A percentile compares a stretch with the other conserved stretches of the same genome.
These are phyloP conservation scores for Oenanthe oenanthe DNA, from an alignment of 2,113 vertebrate genomes.

Conservation along the genomic window DNA sequence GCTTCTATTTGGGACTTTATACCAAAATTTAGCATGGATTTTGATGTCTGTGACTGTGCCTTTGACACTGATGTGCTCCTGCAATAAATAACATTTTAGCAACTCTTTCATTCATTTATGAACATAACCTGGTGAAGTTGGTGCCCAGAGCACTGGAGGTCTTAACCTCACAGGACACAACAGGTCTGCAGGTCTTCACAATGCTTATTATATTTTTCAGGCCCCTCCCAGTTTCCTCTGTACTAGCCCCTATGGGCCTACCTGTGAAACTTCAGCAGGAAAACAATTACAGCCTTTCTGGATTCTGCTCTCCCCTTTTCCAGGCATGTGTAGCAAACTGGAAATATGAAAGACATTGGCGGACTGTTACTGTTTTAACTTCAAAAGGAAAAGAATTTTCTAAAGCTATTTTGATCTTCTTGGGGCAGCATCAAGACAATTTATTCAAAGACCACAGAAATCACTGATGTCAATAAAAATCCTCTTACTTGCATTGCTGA, in stretches of 20 bases:
- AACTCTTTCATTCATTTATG: too few relatives aligned
- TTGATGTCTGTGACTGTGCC: too few relatives aligned
- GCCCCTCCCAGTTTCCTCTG: not conserved
- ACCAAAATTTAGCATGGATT: too few relatives aligned
- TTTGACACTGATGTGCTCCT: too few relatives aligned
- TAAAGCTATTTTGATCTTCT: not conserved
- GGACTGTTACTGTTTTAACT: not conserved
- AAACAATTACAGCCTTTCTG: not conserved
- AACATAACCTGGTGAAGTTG: too few relatives aligned
- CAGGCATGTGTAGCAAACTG: not conserved
- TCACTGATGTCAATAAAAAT: not conserved
- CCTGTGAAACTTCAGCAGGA: not conserved
- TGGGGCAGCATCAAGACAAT: not conserved
- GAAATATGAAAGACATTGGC: not conserved
- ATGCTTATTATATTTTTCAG: rapidly evolving
- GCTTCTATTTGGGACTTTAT: too few relatives aligned
- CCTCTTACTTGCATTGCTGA: not conserved
- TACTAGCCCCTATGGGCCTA: rapidly evolving
- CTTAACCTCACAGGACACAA: rapidly evolving
- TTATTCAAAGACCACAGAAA: not conserved
- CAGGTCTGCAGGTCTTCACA: not conserved
- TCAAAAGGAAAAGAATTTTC: not conserved
- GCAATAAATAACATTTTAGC: too few relatives aligned
- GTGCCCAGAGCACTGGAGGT: too few relatives aligned
- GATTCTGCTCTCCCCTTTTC: not conserved